Base-by-base conservation (phyloP, 2,797 vertebrate genomes). In the Synaphobranchus kaupii region DNA sequence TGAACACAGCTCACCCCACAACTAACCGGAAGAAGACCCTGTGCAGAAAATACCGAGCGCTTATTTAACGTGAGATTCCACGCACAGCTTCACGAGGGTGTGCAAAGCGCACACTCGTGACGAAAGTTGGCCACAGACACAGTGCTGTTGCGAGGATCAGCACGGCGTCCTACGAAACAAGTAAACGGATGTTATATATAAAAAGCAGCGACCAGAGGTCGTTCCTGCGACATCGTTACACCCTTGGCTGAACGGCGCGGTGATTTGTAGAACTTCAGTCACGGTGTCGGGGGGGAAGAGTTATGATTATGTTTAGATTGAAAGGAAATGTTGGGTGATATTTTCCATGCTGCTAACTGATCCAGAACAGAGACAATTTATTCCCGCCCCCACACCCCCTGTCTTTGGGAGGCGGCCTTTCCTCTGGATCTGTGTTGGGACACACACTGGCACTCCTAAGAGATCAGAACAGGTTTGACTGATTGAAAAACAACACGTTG, bases 321-420 rank as follows among this genome's bases (percentile, higher is more conserved):
- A 80, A 80, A 48, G 76, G 76, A 48, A 50, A 80, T 80, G 76
- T 48, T 80, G 22, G 76, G 44, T 9, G 22, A 50, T 80, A n/a
- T 44, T 80, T 80, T 80, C 76, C 76, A 80, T n/a, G 76, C 44
- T 80, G 76, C 47, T 50, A 80, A 80, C 44, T 80, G 76, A 80
- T 80, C 76, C 76, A 48, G 22, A 80, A 80, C 76, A 20, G 50
- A 84, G 50, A 56, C 54, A 54, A 54, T 84, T 84, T 48, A 84
- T 54, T 39, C 28, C 54, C 25, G n/a, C 17, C 17, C 8, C 17
- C 15, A 22, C 78, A 0, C n/a, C 66, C 1, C 5, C 12, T 28
- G n/a, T 31, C 22, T 68, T 15, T 15, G 15, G 66, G 9, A 12
- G 25, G 4, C 28, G 10, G 9, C 25, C 47, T 83, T 54, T 39